Base-by-base conservation (phyloP, 2,888 invertebrate species). In the Lapara coniferarum region DNA sequence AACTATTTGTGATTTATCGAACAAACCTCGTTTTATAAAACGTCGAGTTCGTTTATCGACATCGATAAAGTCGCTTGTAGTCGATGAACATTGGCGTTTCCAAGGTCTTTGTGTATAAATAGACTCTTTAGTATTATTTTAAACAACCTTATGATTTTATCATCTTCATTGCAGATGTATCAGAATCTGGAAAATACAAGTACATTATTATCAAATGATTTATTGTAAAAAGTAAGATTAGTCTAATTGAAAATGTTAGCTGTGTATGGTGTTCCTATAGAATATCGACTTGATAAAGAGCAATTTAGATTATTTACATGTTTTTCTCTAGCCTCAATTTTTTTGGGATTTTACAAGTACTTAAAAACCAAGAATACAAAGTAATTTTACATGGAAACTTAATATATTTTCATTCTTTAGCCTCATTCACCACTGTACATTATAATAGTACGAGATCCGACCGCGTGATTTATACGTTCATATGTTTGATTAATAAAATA, bases 81-180 rank as follows among this genome's bases (percentile, higher is more conserved):
- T 55, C 63, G 44, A 25, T 46, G 59, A 13, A 63, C 19, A 49
- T 63, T 68, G 59, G 58, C 59, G 58, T 44, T 7, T 68, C 16
- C 16, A n/a, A 51, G 16, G 51, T 59, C 37, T 53, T 19, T 14
- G 53, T 37, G 46, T 63, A 77, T 80, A 79, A 78, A 78, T 80
- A 78, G 74, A 76, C 77, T 81, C 78, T 78, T 72, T 72, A 76
- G 69, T 75, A 73, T 75, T 76, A 77, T 53, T 44, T 55, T 19
- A 16, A 78, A 81, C 79, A 79, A 77, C 74, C 75, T 73, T 75
- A 76, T 79, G 78, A 78, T 80, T 77, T 74, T 58, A 76, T 75
- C 77, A 77, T 73, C 70, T 71, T 70, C 72, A 66, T 71, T 69
- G 71, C 72, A 71, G 73, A 77, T 70, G 68, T 77, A 72, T 74